Conservation (phyloP, 2,797 vertebrate genomes). For the Rallus crepitans region DNA sequence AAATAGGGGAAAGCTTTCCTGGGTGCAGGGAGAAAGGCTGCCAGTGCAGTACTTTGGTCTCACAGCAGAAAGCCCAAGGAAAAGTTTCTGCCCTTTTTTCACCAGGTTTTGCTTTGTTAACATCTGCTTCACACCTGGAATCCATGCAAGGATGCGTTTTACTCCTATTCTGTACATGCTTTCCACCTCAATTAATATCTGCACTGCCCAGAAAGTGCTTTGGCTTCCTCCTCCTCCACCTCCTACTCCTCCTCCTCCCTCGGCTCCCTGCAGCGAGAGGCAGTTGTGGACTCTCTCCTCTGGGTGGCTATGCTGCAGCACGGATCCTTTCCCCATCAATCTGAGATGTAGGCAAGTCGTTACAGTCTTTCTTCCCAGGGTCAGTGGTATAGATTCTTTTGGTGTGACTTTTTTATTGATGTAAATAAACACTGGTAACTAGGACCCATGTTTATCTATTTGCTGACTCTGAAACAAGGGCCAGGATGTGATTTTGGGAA, state of each 20-base stretch:
- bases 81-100: background rate
- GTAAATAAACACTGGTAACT: background rate
- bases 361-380: background rate
- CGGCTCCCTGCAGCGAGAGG: background rate
- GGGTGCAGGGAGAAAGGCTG: background rate
- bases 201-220: rapidly evolving
- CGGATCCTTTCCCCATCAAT: background rate
- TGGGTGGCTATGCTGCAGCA: slow-evolving; percentile 4
- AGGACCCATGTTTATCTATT: background rate
- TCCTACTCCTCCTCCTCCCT: background rate
- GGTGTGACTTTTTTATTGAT: background rate
- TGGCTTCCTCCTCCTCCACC: background rate
- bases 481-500: background rate
- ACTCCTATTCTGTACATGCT: background rate
- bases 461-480: rapidly evolving
- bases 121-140: background rate
- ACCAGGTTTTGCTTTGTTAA: background rate
- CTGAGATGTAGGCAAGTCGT: background rate
- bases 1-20: background rate
- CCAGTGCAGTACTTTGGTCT: background rate
- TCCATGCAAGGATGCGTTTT: background rate
- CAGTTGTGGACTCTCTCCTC: slow-evolving; percentile 20
- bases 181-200: background rate
- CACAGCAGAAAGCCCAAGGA: background rate
- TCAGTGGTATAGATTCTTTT: background rate